phyloP scores from a whole-genome alignment of 2,888 invertebrate genomes.

The Melitaea athalia region DNA sequence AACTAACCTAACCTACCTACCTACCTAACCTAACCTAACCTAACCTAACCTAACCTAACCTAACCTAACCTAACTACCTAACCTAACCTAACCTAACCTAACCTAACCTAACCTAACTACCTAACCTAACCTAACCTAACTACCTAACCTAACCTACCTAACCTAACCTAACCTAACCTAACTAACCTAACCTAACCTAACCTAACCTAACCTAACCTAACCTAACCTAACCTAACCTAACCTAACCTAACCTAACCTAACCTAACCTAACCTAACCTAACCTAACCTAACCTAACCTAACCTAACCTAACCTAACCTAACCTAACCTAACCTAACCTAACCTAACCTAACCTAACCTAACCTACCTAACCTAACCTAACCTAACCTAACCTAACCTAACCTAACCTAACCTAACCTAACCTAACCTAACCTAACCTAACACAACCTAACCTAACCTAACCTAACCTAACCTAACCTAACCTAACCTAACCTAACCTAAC shows the following conservation, averaged over 20 bases:
- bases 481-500: constrained; percentile 26
- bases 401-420: constrained; percentile 22
- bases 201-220: constrained; percentile 29
- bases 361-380: constrained; percentile 21
- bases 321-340: constrained; percentile 27
- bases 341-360: too few species aligned
- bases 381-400: constrained; percentile 20
- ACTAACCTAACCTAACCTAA: constrained; percentile 22
- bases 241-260: constrained; percentile 30
- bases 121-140: constrained; percentile 5
- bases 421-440: too few species aligned
- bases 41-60: too few species aligned
- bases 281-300: constrained; percentile 31
- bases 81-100: constrained; percentile 33
- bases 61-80: too few species aligned
- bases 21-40: too few species aligned
- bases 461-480: constrained; percentile 23
- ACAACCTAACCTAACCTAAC: constrained; percentile 14
- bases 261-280: constrained; percentile 33
- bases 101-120: constrained; percentile 30
- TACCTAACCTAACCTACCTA: too few species aligned
- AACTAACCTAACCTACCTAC: too few species aligned
- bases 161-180: constrained; percentile 24
- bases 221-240: constrained; percentile 16
- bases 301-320: constrained; percentile 27